Conservation (phyloP, 2,888 invertebrate genomes). For the Eristalis tenax region DNA sequence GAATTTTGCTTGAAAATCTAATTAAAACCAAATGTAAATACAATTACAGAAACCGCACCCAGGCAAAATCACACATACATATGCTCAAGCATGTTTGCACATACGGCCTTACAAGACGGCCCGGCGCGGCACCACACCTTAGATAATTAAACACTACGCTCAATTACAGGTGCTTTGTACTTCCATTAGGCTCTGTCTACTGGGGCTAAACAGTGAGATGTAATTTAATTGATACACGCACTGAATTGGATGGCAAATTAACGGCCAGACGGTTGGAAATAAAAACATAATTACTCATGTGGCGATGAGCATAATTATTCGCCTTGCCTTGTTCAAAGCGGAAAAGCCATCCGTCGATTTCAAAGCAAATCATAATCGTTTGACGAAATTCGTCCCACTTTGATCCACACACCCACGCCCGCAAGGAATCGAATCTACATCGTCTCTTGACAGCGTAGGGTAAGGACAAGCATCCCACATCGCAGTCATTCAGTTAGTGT, state of each 20-base stretch:
- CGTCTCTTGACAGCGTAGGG: too few species aligned
- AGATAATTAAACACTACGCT: conserved; percentile 46
- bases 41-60: conserved; percentile 26
- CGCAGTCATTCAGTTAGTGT: background rate
- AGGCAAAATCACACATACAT: background rate
- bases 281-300: conserved; percentile 14
- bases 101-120: conserved; percentile 7
- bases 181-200: conserved; percentile 8
- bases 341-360: background rate
- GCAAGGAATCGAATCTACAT: background rate
- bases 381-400: background rate
- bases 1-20: conserved; percentile 33
- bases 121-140: background rate
- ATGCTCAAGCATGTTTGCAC: background rate
- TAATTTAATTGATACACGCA: conserved; percentile 44
- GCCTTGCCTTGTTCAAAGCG: background rate
- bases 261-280: background rate
- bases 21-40: conserved; percentile 48
- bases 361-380: background rate
- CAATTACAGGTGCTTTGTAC: conserved; percentile 51
- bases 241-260: conserved; percentile 16
- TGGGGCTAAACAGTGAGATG: background rate
- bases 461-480: too few species aligned
- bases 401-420: background rate
- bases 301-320: background rate